phyloP scores from a whole-genome alignment of 2,888 invertebrate species.

The Xestia sexstrigata region DNA sequence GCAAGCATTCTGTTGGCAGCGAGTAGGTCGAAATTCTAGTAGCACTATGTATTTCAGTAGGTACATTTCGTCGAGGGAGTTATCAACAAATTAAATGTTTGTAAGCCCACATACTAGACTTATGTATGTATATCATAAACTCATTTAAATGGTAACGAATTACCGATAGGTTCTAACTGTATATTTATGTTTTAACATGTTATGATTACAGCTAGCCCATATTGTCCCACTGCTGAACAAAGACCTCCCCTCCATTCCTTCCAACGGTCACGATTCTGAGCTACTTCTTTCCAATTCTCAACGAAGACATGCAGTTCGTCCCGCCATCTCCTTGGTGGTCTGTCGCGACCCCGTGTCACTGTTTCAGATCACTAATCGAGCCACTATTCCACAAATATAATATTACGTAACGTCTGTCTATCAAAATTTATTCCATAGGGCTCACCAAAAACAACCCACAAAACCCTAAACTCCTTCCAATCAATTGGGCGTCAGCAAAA shows the following conservation, averaged over 20 bases:
- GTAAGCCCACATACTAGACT: not conserved
- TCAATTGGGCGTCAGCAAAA: conserved; percentile 32
- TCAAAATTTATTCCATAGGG: not conserved
- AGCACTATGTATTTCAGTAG: conserved; percentile 26
- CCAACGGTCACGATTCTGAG: too few species aligned
- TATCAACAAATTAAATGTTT: conserved; percentile 31
- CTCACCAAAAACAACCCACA: not conserved
- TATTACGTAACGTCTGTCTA: not conserved
- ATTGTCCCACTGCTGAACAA: too few species aligned
- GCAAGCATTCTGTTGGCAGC: conserved; percentile 22
- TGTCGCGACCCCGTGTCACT: too few species aligned
- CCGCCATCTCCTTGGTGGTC: too few species aligned
- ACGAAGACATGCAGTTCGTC: too few species aligned
- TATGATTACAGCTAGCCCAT: not conserved
- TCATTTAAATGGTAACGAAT: not conserved
- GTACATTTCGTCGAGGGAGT: conserved; percentile 13
- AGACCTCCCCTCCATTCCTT: too few species aligned
- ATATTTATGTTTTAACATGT: not conserved
- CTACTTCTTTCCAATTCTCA: too few species aligned
- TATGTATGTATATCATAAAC: not conserved
- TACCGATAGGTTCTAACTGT: not conserved
- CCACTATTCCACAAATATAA: not conserved
- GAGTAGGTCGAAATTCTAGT: conserved; percentile 13
- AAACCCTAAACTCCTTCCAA: conserved; percentile 12
- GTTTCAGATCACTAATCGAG: not conserved